A percentile compares a stretch with the other conserved stretches of the same genome.
These are phyloP conservation scores for Heliconius congener DNA, from an alignment of 1,140 invertebrate species.

Conservation along the genomic window DNA sequence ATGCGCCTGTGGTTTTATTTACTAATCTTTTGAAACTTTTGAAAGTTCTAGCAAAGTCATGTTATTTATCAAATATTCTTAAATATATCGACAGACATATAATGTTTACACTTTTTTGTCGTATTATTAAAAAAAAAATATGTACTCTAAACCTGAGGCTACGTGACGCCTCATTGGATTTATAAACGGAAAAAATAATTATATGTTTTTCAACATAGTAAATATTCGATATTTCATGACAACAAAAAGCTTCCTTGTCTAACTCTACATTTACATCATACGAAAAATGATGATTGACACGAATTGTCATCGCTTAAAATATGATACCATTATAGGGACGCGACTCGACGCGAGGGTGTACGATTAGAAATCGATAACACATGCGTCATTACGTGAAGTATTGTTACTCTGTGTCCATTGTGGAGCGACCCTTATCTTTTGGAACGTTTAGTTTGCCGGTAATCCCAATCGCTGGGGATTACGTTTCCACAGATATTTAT, in stretches of 20 bases:
- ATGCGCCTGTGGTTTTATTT: neutral
- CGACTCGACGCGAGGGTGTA: slow-evolving; percentile 56
- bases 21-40: neutral
- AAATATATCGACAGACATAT: too few species aligned
- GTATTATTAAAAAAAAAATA: too few species aligned
- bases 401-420: slow-evolving; percentile 65
- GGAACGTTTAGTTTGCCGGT: slow-evolving; percentile 59
- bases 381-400: slow-evolving; percentile 64
- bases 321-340: slow-evolving; percentile 36
- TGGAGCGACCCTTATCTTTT: slow-evolving; percentile 68
- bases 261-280: slow-evolving; percentile 11
- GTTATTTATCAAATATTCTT: too few species aligned
- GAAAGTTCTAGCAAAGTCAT: neutral
- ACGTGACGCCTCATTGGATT: too few species aligned
- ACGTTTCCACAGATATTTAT: slow-evolving; percentile 56
- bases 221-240: neutral
- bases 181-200: too few species aligned
- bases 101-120: too few species aligned
- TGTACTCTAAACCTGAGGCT: too few species aligned
- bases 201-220: neutral
- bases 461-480: slow-evolving; percentile 73
- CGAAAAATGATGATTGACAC: slow-evolving; percentile 20
- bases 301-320: slow-evolving; percentile 29
- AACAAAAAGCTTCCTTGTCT: neutral
- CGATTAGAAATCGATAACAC: slow-evolving; percentile 75